Evolutionary conservation across 2,797 vertebrate genomes (phyloP).

Genomic region (Brachyrhaphis roseni): DNA sequence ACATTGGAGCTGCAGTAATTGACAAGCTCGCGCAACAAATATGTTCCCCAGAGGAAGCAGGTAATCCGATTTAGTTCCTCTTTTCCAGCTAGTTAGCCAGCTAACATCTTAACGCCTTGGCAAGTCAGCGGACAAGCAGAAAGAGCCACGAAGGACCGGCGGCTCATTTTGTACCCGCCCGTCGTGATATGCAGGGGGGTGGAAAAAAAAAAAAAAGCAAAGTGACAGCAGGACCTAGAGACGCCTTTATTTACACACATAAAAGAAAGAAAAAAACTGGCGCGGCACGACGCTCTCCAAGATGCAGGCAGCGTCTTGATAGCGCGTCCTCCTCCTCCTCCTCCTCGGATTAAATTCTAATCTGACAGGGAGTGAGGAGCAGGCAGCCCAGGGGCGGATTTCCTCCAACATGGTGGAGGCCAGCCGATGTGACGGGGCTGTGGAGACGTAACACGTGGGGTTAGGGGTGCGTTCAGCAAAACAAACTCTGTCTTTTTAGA

Average conservation of each 20-base stretch:
- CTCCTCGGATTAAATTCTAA: conserved; percentile 79
- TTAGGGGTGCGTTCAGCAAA: conserved; percentile 38
- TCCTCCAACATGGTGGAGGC: conserved; percentile 82
- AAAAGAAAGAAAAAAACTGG: neutral
- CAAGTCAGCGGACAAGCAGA: conserved; percentile 24
- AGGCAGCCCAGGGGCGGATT: conserved; percentile 55
- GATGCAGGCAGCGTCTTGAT: conserved; percentile 54
- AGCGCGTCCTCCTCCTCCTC: conserved; percentile 31
- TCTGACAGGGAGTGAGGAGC: conserved; percentile 71
- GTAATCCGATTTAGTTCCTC: conserved; percentile 79
- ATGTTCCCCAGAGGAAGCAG: conserved; percentile 27
- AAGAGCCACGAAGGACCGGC: conserved; percentile 21
- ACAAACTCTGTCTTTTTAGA: conserved; percentile 1
- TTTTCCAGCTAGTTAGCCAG: conserved; percentile 73
- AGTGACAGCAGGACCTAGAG: neutral
- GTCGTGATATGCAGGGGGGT: neutral
- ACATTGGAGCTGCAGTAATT: neutral
- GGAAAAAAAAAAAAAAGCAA: neutral
- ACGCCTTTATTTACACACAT: neutral
- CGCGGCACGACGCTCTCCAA: conserved; percentile 33
- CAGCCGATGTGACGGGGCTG: conserved; percentile 69
- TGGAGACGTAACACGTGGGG: conserved; percentile 67
- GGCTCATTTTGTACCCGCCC: conserved; percentile 50
- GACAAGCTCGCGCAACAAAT: conserved; percentile 16
- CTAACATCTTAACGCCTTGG: conserved; percentile 57